These are phyloP conservation scores for Nomada hirtipes DNA, from an alignment of 2,888 invertebrate species.

Conservation along the genomic window DNA sequence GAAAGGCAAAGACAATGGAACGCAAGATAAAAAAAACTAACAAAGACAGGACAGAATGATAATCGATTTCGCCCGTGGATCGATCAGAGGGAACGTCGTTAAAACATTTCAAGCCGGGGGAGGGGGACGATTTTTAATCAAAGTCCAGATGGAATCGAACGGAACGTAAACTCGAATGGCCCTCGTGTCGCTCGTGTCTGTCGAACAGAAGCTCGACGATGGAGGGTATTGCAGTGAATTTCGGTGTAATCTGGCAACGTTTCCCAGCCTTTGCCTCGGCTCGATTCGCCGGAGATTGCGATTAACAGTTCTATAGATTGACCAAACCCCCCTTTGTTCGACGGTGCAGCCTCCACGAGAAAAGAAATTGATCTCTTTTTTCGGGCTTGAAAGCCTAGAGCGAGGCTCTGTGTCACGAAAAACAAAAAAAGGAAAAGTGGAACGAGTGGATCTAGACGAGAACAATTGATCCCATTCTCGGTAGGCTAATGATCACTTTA, in stretches of 20 bases:
- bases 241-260: constrained; percentile 49
- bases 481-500: too few relatives aligned
- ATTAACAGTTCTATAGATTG: constrained; percentile 54
- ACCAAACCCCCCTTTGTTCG: constrained; percentile 40
- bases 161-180: constrained; percentile 29
- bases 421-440: neutral
- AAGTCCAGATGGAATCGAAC: constrained; percentile 4
- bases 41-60: neutral
- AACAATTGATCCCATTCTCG: constrained; percentile 5
- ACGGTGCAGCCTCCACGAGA: constrained; percentile 19
- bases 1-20: neutral
- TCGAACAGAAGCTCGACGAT: neutral
- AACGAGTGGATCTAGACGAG: neutral
- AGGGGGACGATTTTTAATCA: constrained; percentile 31
- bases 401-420: neutral
- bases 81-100: constrained; percentile 14
- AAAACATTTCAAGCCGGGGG: neutral
- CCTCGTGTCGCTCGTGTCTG: neutral
- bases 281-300: constrained; percentile 55
- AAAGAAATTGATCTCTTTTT: constrained; percentile 42
- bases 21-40: too few relatives aligned
- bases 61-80: neutral
- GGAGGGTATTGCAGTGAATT: constrained; percentile 41
- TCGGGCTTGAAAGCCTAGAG: constrained; percentile 15
- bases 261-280: constrained; percentile 30